Conservation (phyloP, 2,888 invertebrate genomes). For the Furcula furcula region DNA sequence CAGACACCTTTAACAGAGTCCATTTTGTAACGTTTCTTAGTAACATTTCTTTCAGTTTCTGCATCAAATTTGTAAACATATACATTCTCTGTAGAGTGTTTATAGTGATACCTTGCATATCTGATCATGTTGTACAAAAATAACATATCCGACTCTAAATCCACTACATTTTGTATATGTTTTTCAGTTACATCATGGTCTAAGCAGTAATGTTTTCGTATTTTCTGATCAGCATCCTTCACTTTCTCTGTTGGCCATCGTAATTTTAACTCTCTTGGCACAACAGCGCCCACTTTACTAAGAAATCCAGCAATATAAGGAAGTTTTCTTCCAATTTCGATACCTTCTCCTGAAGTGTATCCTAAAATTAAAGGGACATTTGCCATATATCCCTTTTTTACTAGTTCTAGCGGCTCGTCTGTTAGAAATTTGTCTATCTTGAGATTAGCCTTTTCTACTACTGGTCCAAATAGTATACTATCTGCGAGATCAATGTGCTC, state of each 20-base stretch:
- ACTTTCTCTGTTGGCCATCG: slow-evolving; percentile 46
- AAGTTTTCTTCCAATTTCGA: slow-evolving; percentile 62
- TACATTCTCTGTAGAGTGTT: slow-evolving; percentile 40
- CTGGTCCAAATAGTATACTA: slow-evolving; percentile 63
- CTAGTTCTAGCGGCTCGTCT: slow-evolving; percentile 46
- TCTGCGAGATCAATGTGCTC: slow-evolving; percentile 54
- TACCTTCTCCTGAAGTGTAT: slow-evolving; percentile 69
- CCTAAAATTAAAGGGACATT: slow-evolving; percentile 67
- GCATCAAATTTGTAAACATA: slow-evolving; percentile 63
- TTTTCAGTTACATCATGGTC: slow-evolving; percentile 44
- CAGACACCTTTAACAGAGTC: slow-evolving; percentile 58
- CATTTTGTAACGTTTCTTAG: slow-evolving; percentile 63
- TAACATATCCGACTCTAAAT: slow-evolving; percentile 57
- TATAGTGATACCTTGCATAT: slow-evolving; percentile 54
- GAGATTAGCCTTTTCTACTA: slow-evolving; percentile 57
- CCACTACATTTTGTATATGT: slow-evolving; percentile 45
- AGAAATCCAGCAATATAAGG: slow-evolving; percentile 38
- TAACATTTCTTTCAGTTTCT: slow-evolving; percentile 65
- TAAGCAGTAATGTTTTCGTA: slow-evolving; percentile 61
- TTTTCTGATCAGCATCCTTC: slow-evolving; percentile 43
- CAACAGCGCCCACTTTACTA: slow-evolving; percentile 45
- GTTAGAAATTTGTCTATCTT: slow-evolving; percentile 55
- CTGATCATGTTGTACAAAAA: slow-evolving; percentile 62
- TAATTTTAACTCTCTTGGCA: slow-evolving; percentile 68
- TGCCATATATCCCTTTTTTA: slow-evolving; percentile 48